phyloP scores from a whole-genome alignment of 1,140 invertebrate species.

The honey bee (Apis mellifera) region Amel_HAv3.1 CM009941.2:7916001-7916500 shows the following conservation, averaged over 20 bases:
- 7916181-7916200: too few species aligned
- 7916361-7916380: constrained; percentile 14
- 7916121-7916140: too few species aligned
- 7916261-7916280: neutral
- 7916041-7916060: too few species aligned
- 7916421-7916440: constrained; percentile 19
- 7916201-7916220: neutral
- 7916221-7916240: neutral
- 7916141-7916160: too few species aligned
- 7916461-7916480: constrained; percentile 70
- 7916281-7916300: neutral
- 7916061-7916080: too few species aligned
- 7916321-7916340: neutral
- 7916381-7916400: constrained; percentile 41
- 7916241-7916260: too few species aligned
- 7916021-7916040: too few species aligned
- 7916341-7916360: constrained; percentile 7
- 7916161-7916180: too few species aligned
- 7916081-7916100: too few species aligned
- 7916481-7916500: constrained; percentile 73
- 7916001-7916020: too few species aligned
- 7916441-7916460: constrained; percentile 72
- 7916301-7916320: neutral
- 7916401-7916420: constrained; percentile 51
- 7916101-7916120: too few species aligned